Evolutionary conservation across 2,888 invertebrate species (phyloP).

Genomic region (Eilema sororculum): DNA sequence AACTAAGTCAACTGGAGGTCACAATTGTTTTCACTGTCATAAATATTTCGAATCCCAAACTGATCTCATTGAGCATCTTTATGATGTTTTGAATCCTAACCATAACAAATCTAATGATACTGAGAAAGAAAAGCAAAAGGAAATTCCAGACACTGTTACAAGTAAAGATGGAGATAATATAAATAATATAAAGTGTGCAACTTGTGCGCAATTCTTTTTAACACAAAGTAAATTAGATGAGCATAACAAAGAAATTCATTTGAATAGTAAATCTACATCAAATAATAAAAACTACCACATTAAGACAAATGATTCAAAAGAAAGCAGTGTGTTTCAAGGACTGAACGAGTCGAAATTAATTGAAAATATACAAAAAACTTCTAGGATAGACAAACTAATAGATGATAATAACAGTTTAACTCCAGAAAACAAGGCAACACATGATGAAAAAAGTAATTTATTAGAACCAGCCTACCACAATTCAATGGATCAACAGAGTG

Average conservation of each 20-base stretch:
- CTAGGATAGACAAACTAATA: background rate
- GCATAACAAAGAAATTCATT: constrained; percentile 14
- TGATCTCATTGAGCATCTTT: constrained; percentile 72
- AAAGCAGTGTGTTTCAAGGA: background rate
- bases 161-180: background rate
- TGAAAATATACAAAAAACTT: background rate
- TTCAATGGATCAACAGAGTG: background rate
- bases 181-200: background rate
- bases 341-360: background rate
- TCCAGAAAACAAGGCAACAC: background rate
- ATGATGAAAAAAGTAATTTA: background rate
- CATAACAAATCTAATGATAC: constrained; percentile 24
- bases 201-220: constrained; percentile 2
- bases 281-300: background rate
- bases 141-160: background rate
- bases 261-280: constrained; percentile 1
- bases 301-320: background rate
- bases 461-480: background rate
- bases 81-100: constrained; percentile 62
- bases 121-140: background rate
- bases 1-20: constrained; percentile 24
- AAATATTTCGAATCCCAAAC: constrained; percentile 60
- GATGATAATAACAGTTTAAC: background rate
- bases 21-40: constrained; percentile 70
- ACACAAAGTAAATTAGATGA: constrained; percentile 18